Evolutionary conservation across 2,113 vertebrate genomes (phyloP), one percentile per base, ranked within the genome.

Genomic region (Hiodon tergisus): DNA sequence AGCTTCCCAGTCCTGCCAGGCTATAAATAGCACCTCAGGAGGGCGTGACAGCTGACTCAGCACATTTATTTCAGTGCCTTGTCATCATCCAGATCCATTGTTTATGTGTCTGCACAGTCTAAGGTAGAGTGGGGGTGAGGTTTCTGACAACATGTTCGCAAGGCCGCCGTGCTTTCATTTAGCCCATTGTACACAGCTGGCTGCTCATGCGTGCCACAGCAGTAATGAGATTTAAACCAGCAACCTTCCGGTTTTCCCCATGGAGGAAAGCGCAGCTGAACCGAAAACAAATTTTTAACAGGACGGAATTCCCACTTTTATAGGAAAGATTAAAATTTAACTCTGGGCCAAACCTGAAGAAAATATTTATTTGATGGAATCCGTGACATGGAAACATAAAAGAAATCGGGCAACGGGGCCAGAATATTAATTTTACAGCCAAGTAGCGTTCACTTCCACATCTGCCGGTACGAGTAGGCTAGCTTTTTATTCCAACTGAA

Each of bases 1-100:
- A 86, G 85, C 83, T 78, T 81, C 81, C 80, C 78, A 69, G 77
- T 51, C 82, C 48, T 72, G 9, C 78, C 7, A 16, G 70, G 79
- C 77, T 89, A 91, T 79, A 87, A 88, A 90, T 89, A 90, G 87
- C 62, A 9, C 58, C 66, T 48, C 55, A 71, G 74, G 54, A 84
- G 86, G 84, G 88, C 80, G 86, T 87, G 83, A 77, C 80, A 83
- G 77, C 80, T 69, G 63, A 79, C 83, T 81, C 69, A 78, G 84
- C 81, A 76, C 74, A 77, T 76, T 80, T 83, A 82, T 81, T 79
- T 31, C 54, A 82, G 62, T 10, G 57, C 66, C 71, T 76, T 80
- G 79, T 86, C 85, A 81, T 70, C 78, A 75, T 72, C 71, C 70
- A 78, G 76, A 81, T 83, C 82, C 84, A 79, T 46, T 78, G 83